Percentiles rank a stretch among this genome's conserved stretches.
phyloP scores from a whole-genome alignment of 1,140 invertebrate species.

The Venturia canescens region DNA sequence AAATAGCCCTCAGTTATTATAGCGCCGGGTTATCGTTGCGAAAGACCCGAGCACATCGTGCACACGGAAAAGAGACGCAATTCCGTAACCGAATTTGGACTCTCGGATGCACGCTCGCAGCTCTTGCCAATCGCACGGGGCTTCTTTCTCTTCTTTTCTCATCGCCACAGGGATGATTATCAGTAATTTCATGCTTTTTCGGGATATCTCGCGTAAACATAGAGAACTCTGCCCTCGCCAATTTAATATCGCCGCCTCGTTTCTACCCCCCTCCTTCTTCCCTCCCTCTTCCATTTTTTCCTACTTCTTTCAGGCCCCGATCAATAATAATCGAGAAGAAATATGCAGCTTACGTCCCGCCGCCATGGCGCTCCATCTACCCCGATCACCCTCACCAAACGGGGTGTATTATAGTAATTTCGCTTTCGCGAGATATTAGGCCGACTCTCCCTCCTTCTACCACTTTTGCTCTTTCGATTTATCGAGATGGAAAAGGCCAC shows the following conservation, averaged over 20 bases:
- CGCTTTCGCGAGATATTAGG: slow-evolving; percentile 45
- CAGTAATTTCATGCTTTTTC: slow-evolving; percentile 74
- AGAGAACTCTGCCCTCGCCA: slow-evolving; percentile 65
- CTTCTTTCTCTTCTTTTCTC: slow-evolving; percentile 23
- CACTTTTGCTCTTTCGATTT: slow-evolving; percentile 12
- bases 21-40: slow-evolving; percentile 51
- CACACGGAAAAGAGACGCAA: slow-evolving; percentile 23
- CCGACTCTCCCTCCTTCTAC: not conserved
- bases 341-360: slow-evolving; percentile 68
- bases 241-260: slow-evolving; percentile 69
- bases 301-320: slow-evolving; percentile 55
- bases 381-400: slow-evolving; percentile 50
- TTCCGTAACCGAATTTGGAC: slow-evolving; percentile 26
- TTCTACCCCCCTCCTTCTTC: not conserved
- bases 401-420: slow-evolving; percentile 75
- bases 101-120: not conserved
- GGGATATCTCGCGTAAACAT: slow-evolving; percentile 71
- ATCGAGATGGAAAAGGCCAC: slow-evolving; percentile 29
- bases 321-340: slow-evolving; percentile 73
- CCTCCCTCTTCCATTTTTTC: slow-evolving; percentile 11
- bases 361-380: slow-evolving; percentile 26
- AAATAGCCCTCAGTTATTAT: slow-evolving; percentile 62
- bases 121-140: slow-evolving; percentile 41
- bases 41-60: slow-evolving; percentile 56
- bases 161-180: slow-evolving; percentile 68